Evolutionary conservation across 2,888 invertebrate genomes (phyloP), one percentile per base, ranked within the genome.

Genomic region (Melanchra persicariae): DNA sequence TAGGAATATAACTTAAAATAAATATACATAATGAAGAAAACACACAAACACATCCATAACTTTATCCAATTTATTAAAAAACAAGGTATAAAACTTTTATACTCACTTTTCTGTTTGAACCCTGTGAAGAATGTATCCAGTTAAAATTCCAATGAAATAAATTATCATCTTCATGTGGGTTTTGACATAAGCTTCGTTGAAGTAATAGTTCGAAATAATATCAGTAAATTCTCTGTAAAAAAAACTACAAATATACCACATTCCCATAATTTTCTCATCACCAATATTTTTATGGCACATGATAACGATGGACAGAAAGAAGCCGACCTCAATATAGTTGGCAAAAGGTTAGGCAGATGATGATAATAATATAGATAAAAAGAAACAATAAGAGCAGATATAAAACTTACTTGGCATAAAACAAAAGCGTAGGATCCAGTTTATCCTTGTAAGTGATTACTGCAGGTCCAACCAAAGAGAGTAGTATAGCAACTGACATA

Each of bases 151-250:
- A 87, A 97, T 95, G 74, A 97, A 96, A 86, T 98, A 98, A 0
- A 97, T 96, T n/a, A 96, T 96, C 82, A 97, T 97, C 87, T 97
- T 96, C 97, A 97, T 97, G 81, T 98, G 97, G 0, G 98, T 98
- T 89, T 97, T 97, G n/a, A 97, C 97, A 82, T 98, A 98, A 0
- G 96, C 96, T 70, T 95, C 96, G 54, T 95, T 95, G 86, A 97
- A 98, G 85, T 97, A 98, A 64, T 91, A 91, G 85, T 97, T 97
- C 1, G 93, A 92, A 4, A 96, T 95, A 45, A 98, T 95, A 84
- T 98, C 97, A 45, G 94, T 92, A 24, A 97, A 93, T 91, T 97
- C 97, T 80, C 97, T 98, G 91, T 66, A 96, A 96, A 72, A 80
- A 70, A 72, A 59, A 74, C 3, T 37, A 47, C 9, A 8, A 10